Base-by-base conservation (phyloP, 2,797 vertebrate species). In the Sandelia bainsii region DNA sequence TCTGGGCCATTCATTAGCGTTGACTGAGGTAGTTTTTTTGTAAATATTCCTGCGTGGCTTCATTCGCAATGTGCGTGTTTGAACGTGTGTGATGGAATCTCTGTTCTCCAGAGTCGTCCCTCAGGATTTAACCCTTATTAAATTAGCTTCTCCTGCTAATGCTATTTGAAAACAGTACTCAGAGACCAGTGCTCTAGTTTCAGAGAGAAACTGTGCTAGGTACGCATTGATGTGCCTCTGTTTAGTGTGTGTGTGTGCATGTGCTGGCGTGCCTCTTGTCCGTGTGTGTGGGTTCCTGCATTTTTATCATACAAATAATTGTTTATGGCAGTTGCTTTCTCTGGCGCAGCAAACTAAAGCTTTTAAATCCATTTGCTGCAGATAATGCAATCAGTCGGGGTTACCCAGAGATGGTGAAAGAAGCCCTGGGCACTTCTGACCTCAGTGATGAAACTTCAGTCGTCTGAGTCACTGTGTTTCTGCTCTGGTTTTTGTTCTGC, bases 371-470 rank as follows among this genome's bases (percentile, higher is more conserved):
- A 70, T 91, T 90, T 84, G 65, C 80, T 75, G 71, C 64, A 65
- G 80, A 78, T 92, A 92, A 93, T 89, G 72, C 72, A 82, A 88
- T 91, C 77, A 90, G 62, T 62, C 73, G 22, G 68, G 79, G 76
- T 82, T 62, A 79, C 52, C 57, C 72, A 67, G 78, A 84, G 79
- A 70, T 78, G 80, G 69, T 67, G 80, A 81, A 69, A 72, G 72
- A 53, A 76, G 81, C 88, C 74, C 2, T 0, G 17, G 78, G 86
- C 82, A 0, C 27, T 62, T 74, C 60, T 90, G 83, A 89, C 75
- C 80, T 83, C 89, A 82, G 80, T 50, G 69, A 69, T 60, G 73
- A 85, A 75, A 72, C 85, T 75, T 71, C 48, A 52, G 69, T 52
- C 49, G 62, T 73, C 49, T 85, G 76, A 83, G 51, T 84, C 83